Percentiles rank a stretch among this genome's conserved stretches.
phyloP scores from a whole-genome alignment of 2,113 vertebrate genomes.

The Pyrgilauda ruficollis region DNA sequence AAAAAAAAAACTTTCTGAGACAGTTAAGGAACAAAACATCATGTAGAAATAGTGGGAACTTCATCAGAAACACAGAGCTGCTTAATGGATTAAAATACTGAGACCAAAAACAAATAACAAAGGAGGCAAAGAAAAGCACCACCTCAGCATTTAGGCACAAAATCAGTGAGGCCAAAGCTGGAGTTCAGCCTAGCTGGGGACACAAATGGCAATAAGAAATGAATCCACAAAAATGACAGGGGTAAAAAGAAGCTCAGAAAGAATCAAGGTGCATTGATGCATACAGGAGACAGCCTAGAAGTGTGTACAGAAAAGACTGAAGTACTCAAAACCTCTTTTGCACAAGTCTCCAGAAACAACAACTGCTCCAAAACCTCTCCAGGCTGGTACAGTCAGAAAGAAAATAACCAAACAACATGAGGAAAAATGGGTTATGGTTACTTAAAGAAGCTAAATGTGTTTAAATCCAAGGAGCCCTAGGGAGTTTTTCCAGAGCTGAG shows the following conservation, averaged over 20 bases:
- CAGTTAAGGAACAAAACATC: not conserved
- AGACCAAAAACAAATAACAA: not conserved
- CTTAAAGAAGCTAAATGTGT: not conserved
- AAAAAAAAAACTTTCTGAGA: not conserved
- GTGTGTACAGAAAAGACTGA: not conserved
- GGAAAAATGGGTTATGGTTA: not conserved
- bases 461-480: not conserved
- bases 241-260: not conserved
- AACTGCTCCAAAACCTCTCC: not conserved
- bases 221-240: not conserved
- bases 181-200: not conserved
- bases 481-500: not conserved
- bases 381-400: not conserved
- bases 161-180: not conserved
- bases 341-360: not conserved
- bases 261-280: not conserved
- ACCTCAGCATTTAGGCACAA: not conserved
- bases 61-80: not conserved
- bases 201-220: not conserved
- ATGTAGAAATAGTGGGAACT: not conserved
- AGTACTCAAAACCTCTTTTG: not conserved
- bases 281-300: not conserved
- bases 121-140: not conserved
- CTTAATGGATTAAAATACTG: not conserved
- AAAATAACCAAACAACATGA: not conserved